phyloP scores from a whole-genome alignment of 1,140 invertebrate genomes.

The Bombyx mandarina region DNA sequence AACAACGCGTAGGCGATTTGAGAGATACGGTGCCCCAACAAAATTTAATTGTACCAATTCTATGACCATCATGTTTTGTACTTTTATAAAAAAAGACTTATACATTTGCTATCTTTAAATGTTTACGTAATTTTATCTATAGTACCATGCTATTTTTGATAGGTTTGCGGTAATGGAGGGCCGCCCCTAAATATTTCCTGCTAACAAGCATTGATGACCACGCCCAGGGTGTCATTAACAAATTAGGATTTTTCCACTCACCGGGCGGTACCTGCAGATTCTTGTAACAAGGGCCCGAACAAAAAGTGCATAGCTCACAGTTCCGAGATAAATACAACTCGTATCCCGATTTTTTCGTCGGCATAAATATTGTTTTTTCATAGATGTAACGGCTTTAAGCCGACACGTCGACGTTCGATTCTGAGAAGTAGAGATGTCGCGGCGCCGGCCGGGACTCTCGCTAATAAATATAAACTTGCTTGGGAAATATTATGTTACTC shows the following conservation, averaged over 20 bases:
- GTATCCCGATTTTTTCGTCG: constrained; percentile 61
- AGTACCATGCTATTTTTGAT: too few species aligned
- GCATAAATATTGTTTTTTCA: constrained; percentile 69
- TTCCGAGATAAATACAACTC: constrained; percentile 56
- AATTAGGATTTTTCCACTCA: constrained; percentile 42
- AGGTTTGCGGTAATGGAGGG: too few species aligned
- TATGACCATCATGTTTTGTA: too few species aligned
- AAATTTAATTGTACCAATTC: too few species aligned
- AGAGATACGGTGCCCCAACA: too few species aligned
- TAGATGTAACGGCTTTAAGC: constrained; percentile 60
- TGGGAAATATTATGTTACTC: constrained; percentile 68
- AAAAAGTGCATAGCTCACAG: constrained; percentile 56
- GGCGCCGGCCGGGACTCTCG: constrained; percentile 44
- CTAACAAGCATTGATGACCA: constrained; percentile 21
- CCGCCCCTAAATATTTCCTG: background rate
- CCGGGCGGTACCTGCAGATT: constrained; percentile 45
- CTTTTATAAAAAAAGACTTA: too few species aligned
- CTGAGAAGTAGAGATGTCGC: constrained; percentile 60
- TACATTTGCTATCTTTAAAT: too few species aligned
- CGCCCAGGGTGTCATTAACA: constrained; percentile 37
- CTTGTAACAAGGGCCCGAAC: constrained; percentile 51
- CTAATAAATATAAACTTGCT: constrained; percentile 68
- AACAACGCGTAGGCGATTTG: background rate
- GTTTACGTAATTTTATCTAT: too few species aligned
- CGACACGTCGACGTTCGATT: constrained; percentile 55